A percentile compares a stretch with the other conserved stretches of the same genome.
Conservation (phyloP, 1,140 invertebrate species). For the Drosophila setifemur region DNA sequence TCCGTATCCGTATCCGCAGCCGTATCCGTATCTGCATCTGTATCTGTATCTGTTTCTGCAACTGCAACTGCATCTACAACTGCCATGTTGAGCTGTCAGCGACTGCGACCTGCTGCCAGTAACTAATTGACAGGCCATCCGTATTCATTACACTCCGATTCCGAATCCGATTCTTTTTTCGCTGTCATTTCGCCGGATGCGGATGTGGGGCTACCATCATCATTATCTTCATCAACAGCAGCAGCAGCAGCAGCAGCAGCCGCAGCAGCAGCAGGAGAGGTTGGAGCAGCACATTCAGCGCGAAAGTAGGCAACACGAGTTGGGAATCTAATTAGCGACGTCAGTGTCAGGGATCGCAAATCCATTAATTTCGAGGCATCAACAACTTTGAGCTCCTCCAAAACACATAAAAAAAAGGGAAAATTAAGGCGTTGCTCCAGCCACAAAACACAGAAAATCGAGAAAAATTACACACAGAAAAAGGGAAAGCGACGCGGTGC, state of each 20-base stretch:
- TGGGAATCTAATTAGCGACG: slow-evolving; percentile 50
- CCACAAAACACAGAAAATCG: slow-evolving; percentile 1
- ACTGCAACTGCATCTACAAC: slow-evolving; percentile 19
- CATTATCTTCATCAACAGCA: not conserved
- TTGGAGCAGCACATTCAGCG: too few species aligned
- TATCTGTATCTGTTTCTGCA: not conserved
- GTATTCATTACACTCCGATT: slow-evolving; percentile 8
- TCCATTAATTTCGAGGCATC: slow-evolving; percentile 40
- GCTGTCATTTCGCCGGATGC: slow-evolving; percentile 11
- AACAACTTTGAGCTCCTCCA: slow-evolving; percentile 20
- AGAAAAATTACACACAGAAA: slow-evolving; percentile 17
- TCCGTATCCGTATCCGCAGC: not conserved
- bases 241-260: not conserved
- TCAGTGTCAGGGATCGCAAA: slow-evolving; percentile 40
- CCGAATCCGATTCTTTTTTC: slow-evolving; percentile 1
- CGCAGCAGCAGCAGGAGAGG: too few species aligned
- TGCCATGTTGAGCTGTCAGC: slow-evolving; percentile 17
- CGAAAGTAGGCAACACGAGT: slow-evolving; percentile 15
- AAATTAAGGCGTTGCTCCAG: slow-evolving; percentile 42
- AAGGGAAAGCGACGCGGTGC: slow-evolving; percentile 40
- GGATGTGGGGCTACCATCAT: slow-evolving; percentile 4
- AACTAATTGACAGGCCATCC: slow-evolving; percentile 21
- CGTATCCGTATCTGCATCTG: not conserved
- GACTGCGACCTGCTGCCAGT: slow-evolving; percentile 12
- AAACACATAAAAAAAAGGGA: not conserved